phyloP scores from a whole-genome alignment of 2,888 invertebrate genomes.

The Autographa pulchrina region DNA sequence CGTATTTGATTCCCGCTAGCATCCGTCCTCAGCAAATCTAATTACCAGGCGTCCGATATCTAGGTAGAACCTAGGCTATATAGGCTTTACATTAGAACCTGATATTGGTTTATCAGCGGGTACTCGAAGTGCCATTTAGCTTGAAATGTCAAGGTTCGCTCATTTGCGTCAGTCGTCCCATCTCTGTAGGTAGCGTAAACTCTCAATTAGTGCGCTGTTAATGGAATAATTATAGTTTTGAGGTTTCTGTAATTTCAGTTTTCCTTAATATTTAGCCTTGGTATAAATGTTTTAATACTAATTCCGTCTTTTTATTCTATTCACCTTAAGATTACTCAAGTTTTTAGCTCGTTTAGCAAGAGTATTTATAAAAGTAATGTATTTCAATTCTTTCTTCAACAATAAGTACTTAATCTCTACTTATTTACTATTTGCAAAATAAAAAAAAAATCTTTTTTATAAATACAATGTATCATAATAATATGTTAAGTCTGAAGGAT shows the following conservation, averaged over 20 bases:
- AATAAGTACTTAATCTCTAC: no score
- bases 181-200: conserved; percentile 23
- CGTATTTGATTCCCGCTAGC: neutral
- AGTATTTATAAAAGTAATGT: no score
- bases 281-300: no score
- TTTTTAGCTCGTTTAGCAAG: no score
- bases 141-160: conserved; percentile 65
- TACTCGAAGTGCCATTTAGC: conserved; percentile 22
- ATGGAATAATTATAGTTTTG: neutral
- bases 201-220: neutral
- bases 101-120: conserved; percentile 27
- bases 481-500: no score
- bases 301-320: no score
- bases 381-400: no score
- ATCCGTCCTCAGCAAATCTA: neutral
- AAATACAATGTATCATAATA: no score
- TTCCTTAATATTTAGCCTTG: no score
- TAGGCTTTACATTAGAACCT: conserved; percentile 11
- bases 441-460: no score
- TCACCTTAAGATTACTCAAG: no score
- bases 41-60: conserved; percentile 1
- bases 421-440: no score
- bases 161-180: conserved; percentile 54
- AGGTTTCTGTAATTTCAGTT: neutral
- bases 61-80: neutral